These are phyloP conservation scores for Gasterosteus aculeatus DNA, from an alignment of 2,113 vertebrate genomes.

Conservation along the genomic window DNA sequence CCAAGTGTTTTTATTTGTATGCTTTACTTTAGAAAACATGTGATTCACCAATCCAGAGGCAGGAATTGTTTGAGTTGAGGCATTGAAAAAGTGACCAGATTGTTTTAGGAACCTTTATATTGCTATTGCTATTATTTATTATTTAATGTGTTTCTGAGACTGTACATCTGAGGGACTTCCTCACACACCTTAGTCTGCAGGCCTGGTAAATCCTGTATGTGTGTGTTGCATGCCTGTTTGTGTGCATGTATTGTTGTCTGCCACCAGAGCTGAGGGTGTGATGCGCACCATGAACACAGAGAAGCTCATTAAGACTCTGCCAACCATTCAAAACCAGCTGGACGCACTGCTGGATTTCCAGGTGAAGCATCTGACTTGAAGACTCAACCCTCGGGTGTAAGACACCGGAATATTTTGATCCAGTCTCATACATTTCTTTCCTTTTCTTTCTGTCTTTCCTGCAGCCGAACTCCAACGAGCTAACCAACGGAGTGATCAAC, in stretches of 20 bases:
- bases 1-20: not conserved
- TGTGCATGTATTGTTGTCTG: slow-evolving; percentile 4
- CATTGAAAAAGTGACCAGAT: not conserved
- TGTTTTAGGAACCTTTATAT: not conserved
- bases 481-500: slow-evolving; percentile 97
- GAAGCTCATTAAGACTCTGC: slow-evolving; percentile 95
- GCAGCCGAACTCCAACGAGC: slow-evolving; percentile 97
- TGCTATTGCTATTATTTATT: too few species aligned
- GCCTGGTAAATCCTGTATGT: slow-evolving; percentile 16
- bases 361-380: slow-evolving; percentile 70
- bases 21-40: not conserved
- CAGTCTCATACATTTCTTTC: not conserved
- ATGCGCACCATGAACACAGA: slow-evolving; percentile 98
- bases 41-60: not conserved
- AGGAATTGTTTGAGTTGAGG: not conserved
- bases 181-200: not conserved
- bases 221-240: slow-evolving; percentile 15
- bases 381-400: not conserved
- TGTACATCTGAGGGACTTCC: not conserved
- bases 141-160: not conserved
- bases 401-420: not conserved
- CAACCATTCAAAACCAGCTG: slow-evolving; percentile 96
- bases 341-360: slow-evolving; percentile 96
- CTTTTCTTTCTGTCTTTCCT: not conserved
- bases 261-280: slow-evolving; percentile 89